Evolutionary conservation across 1,140 invertebrate genomes (phyloP).

Genomic region (Saxidomus purpurata): DNA sequence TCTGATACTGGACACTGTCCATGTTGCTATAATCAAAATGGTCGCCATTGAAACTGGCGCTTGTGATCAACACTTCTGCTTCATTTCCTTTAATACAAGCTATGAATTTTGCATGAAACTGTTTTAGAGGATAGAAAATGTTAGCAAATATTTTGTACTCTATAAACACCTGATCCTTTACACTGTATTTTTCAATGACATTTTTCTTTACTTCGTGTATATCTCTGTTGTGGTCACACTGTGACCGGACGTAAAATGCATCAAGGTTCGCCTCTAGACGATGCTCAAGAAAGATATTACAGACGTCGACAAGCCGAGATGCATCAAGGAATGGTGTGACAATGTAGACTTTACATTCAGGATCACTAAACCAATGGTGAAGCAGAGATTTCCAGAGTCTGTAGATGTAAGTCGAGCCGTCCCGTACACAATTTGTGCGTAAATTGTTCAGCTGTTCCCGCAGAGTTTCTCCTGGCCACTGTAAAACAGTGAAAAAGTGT

Average conservation of each 20-base stretch:
- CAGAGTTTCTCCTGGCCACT: conserved; percentile 69
- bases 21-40: conserved; percentile 75
- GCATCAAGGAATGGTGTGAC: conserved; percentile 77
- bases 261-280: conserved; percentile 75
- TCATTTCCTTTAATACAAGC: conserved; percentile 71
- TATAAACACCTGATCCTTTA: conserved; percentile 77
- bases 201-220: conserved; percentile 75
- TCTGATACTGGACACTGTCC: conserved; percentile 71
- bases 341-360: conserved; percentile 75
- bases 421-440: conserved; percentile 60
- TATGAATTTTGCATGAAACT: conserved; percentile 78
- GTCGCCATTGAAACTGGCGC: conserved; percentile 75
- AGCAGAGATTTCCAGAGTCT: conserved; percentile 78
- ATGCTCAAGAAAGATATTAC: conserved; percentile 75
- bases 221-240: conserved; percentile 64
- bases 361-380: conserved; percentile 75
- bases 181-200: conserved; percentile 68
- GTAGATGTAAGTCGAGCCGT: conserved; percentile 77
- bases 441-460: conserved; percentile 65
- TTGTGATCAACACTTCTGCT: conserved; percentile 77
- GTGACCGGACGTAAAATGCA: conserved; percentile 73
- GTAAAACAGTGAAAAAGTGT: neutral
- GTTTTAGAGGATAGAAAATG: conserved; percentile 76
- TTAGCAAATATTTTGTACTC: conserved; percentile 80
- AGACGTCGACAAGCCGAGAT: conserved; percentile 73